Conservation (phyloP, 2,113 vertebrate genomes). For the Symphodus melops region DNA sequence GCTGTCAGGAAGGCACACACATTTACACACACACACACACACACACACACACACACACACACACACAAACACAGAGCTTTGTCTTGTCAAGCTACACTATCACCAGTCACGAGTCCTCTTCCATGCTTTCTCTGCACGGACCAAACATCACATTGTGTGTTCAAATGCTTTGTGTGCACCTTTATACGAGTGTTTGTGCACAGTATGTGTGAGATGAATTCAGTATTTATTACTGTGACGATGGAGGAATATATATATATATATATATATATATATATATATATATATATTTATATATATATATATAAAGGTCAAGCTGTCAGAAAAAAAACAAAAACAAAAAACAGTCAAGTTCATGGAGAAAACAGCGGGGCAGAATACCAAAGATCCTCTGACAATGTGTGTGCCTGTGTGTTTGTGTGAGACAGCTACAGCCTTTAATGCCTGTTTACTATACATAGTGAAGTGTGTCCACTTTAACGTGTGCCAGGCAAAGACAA, state of each 20-base stretch:
- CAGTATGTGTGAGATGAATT: constrained; percentile 66
- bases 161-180: constrained; percentile 3
- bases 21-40: constrained; percentile 1
- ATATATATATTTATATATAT: constrained; percentile 48
- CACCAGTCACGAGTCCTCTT: constrained; percentile 38
- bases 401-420: constrained; percentile 17
- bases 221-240: constrained; percentile 69
- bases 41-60: constrained; percentile 2
- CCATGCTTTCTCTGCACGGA: constrained; percentile 26
- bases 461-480: constrained; percentile 17
- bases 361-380: constrained; percentile 53
- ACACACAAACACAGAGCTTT: constrained; percentile 5
- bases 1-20: constrained; percentile 15
- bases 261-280: constrained; percentile 1
- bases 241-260: constrained; percentile 65
- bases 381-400: constrained; percentile 52
- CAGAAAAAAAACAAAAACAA: too few relatives aligned
- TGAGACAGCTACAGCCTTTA: constrained; percentile 20
- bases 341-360: constrained; percentile 52
- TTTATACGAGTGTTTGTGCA: constrained; percentile 24
- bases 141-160: constrained; percentile 29
- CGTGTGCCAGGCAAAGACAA: neutral
- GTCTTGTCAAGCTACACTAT: constrained; percentile 31
- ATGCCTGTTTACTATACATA: constrained; percentile 16
- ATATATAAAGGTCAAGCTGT: constrained; percentile 76